Conservation (phyloP, 1,140 invertebrate genomes). For the Brachionus rubens region DNA sequence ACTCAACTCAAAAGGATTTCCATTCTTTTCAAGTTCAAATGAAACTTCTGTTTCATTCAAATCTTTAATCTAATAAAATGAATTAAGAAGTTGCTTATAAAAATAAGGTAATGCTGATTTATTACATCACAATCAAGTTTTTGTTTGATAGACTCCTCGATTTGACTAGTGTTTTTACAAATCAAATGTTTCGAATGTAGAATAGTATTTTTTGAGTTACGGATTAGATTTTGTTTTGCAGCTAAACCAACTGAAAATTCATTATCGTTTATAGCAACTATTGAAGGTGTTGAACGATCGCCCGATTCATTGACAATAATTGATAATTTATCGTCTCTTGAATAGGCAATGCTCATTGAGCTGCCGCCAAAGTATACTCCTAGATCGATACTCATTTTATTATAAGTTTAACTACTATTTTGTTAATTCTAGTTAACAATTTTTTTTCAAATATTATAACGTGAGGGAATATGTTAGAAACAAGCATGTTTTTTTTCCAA, state of each 20-base stretch:
- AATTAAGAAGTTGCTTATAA: too few relatives aligned
- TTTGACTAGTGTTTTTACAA: constrained; percentile 1
- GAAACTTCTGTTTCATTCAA: constrained; percentile 19
- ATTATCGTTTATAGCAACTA: not conserved
- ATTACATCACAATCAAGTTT: not conserved
- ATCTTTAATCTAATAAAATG: not conserved
- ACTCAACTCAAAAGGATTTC: not conserved
- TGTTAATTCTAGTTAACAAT: not conserved
- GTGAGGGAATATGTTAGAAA: too few relatives aligned
- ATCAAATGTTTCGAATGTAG: constrained; percentile 25
- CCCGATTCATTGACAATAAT: constrained; percentile 44
- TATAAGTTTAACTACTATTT: not conserved
- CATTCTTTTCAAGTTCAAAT: constrained; percentile 32
- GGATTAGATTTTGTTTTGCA: constrained; percentile 25
- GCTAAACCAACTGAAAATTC: constrained; percentile 30
- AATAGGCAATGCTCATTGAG: constrained; percentile 29
- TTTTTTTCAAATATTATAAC: constrained; percentile 3
- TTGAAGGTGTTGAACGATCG: constrained; percentile 25
- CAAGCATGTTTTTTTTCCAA: too few relatives aligned
- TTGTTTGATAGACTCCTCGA: not conserved
- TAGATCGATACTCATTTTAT: constrained; percentile 39
- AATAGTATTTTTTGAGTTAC: constrained; percentile 37
- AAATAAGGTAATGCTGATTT: too few relatives aligned
- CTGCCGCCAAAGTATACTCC: constrained; percentile 41
- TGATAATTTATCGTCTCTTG: constrained; percentile 14